Base-by-base conservation (phyloP, 1,140 invertebrate genomes). In the Eriocheir sinensis region DNA sequence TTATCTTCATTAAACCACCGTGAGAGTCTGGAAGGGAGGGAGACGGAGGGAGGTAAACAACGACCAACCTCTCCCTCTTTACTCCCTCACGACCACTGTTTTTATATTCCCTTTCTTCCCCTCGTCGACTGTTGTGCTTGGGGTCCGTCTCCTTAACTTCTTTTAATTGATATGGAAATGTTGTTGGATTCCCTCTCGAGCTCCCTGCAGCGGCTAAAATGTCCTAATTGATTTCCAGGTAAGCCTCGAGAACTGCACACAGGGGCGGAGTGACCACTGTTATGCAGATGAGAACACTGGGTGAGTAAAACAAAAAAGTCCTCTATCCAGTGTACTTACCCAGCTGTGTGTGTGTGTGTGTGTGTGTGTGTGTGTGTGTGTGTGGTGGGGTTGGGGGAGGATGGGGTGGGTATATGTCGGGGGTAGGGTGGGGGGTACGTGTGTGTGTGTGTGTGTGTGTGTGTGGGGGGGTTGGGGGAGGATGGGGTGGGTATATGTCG, bases 181-280 rank as follows among this genome's bases (percentile, higher is more conserved):
- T 40, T 48, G 40, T n/a, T 30, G 34, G 88, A 89, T 38, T 41
- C 88, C n/a, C 41, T 8, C 36, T n/a, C 38, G 21, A 44, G 41
- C 27, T 89, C 48, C 53, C 53, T 38, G n/a, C 34, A 38, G 89
- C 41, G 81, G 36, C 91, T 93, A 93, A 94, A 79, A 89, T 94
- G 60, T 89, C 88, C 88, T 94, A 89, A 94, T 94, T 94, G 93
- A 89, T 94, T 79, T 94, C 34, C 88, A 94, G 53, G 93, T 89
- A 81, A 89, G 88, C 72, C 60, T 81, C 53, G 86, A 32, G 86
- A 72, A 88, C 34, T 17, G 72, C 80, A 89, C 53, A 94, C 60
- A 90, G 48, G 93, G 32, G 93, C 44, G 79, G 91, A 92, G 91
- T 85, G 91, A 40, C 44, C 88, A 44, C 34, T 94, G 93, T 94